phyloP scores from a whole-genome alignment of 2,888 invertebrate genomes.

The Drosophila kokeensis region DNA sequence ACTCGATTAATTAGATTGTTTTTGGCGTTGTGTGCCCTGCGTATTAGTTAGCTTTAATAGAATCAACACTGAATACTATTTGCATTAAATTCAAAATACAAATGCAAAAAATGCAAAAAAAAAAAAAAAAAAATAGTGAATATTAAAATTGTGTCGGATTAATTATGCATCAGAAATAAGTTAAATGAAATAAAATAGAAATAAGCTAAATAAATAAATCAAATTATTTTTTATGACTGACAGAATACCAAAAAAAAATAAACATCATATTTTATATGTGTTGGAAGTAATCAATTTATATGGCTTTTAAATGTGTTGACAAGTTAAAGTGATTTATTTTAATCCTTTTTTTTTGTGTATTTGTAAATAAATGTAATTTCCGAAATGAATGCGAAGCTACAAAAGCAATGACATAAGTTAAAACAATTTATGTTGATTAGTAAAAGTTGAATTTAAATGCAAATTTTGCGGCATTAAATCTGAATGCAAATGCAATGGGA shows the following conservation, averaged over 20 bases:
- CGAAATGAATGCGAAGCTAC: neutral
- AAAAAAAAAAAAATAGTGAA: neutral
- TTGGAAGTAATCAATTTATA: neutral
- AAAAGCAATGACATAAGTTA: neutral
- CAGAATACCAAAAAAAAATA: neutral
- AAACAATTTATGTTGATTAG: neutral
- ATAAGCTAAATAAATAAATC: neutral
- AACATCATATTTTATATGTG: neutral
- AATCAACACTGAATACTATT: slow-evolving; percentile 10
- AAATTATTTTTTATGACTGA: neutral
- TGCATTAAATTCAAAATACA: slow-evolving; percentile 2
- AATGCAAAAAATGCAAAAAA: neutral
- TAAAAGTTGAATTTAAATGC: slow-evolving; percentile 21
- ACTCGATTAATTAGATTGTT: slow-evolving; percentile 18
- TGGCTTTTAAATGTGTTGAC: neutral
- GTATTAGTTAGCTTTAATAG: slow-evolving; percentile 18
- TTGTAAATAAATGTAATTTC: neutral
- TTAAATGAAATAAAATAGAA: too few species aligned
- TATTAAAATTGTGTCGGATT: neutral
- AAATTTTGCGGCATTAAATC: slow-evolving; percentile 12
- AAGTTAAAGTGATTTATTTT: neutral
- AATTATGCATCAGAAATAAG: neutral
- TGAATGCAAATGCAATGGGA: neutral
- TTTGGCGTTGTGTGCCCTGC: neutral
- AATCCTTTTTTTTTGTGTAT: neutral